Evolutionary conservation across 2,888 invertebrate genomes (phyloP), one percentile per base, ranked within the genome.

Genomic region (Gymnosoma rotundatum): DNA sequence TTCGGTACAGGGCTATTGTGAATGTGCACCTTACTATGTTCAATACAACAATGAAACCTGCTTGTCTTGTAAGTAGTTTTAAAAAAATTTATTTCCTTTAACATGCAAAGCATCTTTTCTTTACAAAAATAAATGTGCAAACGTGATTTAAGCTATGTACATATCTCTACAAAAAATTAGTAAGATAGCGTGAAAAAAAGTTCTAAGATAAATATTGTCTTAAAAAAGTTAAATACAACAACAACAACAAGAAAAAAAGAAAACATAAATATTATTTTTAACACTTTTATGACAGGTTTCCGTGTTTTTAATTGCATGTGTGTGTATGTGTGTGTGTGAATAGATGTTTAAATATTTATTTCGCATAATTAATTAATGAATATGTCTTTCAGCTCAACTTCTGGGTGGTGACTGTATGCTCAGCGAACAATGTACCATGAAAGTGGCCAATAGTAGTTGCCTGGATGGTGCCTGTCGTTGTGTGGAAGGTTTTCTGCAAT

Each of bases 381-480:
- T 38, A 32, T 60, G 5, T 38, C 50, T 94, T 94, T 69, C 94
- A 97, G 97, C 97, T 7, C 95, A 96, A 66, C 94, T 97, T 48
- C 93, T 97, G 89, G 97, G 97, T 67, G 96, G 96, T 88, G 96
- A 96, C 89, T 98, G 98, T 91, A 90, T 94, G 86, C 95, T 97
- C 67, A 94, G 96, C 81, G 96, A 96, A 89, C 98, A 98, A 91
- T 98, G 98, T 90, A 95, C 96, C 32, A 93, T 97, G 93, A 97
- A 97, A 92, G 97, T 98, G 74, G 96, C 97, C 20, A 96, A 97
- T 93, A 97, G 97, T 91, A 95, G 95, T 86, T 98, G 98, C 89
- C 93, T 96, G 88, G 96, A 96, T 80, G 96, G 96, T 50, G 95
- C 95, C 64, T 98, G 98, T 90, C 95, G 96, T 58, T 98, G 98